phyloP scores from a whole-genome alignment of 2,113 vertebrate species.

The Gymnarchus niloticus region DNA sequence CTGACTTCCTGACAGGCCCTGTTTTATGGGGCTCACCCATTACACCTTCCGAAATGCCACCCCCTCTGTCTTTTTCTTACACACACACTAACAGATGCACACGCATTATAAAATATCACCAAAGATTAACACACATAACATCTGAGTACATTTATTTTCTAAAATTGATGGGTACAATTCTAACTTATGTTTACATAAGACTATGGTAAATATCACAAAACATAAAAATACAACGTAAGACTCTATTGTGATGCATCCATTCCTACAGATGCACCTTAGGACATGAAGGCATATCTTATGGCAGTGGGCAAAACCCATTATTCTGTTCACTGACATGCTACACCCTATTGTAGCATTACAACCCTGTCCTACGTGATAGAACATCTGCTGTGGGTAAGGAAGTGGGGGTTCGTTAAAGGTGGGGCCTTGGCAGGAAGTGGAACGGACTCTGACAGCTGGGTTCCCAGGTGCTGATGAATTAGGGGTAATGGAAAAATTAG shows the following conservation, averaged over 20 bases:
- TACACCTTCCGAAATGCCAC: constrained; percentile 37
- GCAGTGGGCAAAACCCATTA: background rate
- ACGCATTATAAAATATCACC: background rate
- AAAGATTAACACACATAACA: background rate
- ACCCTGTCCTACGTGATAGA: background rate
- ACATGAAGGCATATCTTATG: background rate
- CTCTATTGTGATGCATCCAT: background rate
- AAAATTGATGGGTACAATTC: background rate
- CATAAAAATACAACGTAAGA: background rate
- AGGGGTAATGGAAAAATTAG: background rate
- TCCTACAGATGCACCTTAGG: background rate
- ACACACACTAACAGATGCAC: background rate
- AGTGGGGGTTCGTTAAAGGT: background rate
- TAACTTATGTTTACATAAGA: background rate
- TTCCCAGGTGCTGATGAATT: background rate
- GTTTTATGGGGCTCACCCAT: constrained; percentile 41
- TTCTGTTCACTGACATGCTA: background rate
- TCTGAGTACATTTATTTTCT: too few relatives aligned
- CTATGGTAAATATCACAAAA: background rate
- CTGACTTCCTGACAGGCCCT: constrained; percentile 56
- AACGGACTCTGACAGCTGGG: too few relatives aligned
- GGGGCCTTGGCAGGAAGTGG: background rate
- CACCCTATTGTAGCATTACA: background rate
- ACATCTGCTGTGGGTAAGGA: background rate
- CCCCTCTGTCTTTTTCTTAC: background rate